Conservation (phyloP, 2,888 invertebrate species). For the Diarsia brunnea region DNA sequence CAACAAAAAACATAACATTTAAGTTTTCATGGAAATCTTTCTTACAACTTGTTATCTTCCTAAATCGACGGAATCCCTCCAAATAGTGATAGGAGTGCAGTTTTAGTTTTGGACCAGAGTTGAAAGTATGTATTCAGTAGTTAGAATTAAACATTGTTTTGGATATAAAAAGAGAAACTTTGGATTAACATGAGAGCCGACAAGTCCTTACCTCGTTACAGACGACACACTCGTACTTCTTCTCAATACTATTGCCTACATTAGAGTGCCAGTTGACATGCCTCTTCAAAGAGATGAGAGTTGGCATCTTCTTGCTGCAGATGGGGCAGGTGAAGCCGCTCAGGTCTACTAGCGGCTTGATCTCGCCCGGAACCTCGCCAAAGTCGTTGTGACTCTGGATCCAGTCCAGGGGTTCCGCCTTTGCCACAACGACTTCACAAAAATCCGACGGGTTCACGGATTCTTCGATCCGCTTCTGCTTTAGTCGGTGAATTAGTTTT, state of each 20-base stretch:
- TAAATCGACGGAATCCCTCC: neutral
- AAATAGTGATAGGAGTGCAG: neutral
- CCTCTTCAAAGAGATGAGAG: constrained; percentile 84
- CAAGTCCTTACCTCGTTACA: constrained; percentile 84
- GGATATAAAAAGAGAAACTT: neutral
- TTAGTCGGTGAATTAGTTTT: constrained; percentile 83
- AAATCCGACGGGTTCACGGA: constrained; percentile 86
- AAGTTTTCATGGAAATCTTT: neutral
- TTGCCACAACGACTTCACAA: constrained; percentile 91
- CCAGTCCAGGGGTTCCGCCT: constrained; percentile 88
- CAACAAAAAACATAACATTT: constrained; percentile 56
- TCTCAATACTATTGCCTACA: constrained; percentile 83
- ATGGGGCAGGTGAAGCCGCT: constrained; percentile 86
- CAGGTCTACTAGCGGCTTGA: constrained; percentile 74
- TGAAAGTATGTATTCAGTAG: neutral
- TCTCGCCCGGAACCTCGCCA: constrained; percentile 80
- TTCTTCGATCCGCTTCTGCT: constrained; percentile 71
- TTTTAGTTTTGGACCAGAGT: neutral
- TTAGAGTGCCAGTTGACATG: constrained; percentile 88
- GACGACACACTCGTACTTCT: constrained; percentile 84
- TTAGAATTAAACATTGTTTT: neutral
- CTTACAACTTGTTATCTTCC: neutral
- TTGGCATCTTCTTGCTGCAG: constrained; percentile 86
- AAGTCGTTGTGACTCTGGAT: constrained; percentile 89
- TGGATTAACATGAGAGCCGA: neutral